Percentiles rank a stretch among this genome's conserved stretches.
phyloP scores from a whole-genome alignment of 2,797 vertebrate species.

The Lacerta agilis region DNA sequence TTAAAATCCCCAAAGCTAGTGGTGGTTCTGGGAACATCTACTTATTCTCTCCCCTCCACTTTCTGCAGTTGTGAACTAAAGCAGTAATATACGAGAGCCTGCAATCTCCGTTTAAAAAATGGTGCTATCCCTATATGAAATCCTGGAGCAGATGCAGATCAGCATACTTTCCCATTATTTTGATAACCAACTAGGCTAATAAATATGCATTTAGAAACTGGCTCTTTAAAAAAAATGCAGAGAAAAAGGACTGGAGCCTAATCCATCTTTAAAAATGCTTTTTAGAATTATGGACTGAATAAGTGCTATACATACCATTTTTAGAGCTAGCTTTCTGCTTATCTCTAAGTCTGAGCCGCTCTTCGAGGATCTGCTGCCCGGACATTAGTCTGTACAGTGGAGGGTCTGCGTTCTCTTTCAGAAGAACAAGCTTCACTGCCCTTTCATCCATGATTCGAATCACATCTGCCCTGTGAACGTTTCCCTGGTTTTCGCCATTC shows the following conservation, averaged over 20 bases:
- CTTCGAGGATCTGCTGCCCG: slow-evolving; percentile 88
- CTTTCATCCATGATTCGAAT: slow-evolving; percentile 85
- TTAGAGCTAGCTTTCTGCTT: slow-evolving; percentile 78
- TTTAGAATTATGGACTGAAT: background rate
- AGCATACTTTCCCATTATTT: background rate
- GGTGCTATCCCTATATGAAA: background rate
- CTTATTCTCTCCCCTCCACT: background rate
- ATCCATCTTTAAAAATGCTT: background rate
- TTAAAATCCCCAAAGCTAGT: background rate
- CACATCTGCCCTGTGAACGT: slow-evolving; percentile 84
- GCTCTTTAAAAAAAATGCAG: background rate
- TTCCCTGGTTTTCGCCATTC: slow-evolving; percentile 84
- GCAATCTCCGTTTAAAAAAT: background rate
- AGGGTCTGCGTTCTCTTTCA: slow-evolving; percentile 78
- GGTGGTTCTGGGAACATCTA: background rate
- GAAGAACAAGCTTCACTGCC: slow-evolving; percentile 84
- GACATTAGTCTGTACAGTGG: slow-evolving; percentile 90
- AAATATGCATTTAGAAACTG: background rate
- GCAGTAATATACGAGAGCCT: background rate
- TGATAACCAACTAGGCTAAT: no score
- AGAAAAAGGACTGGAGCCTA: background rate
- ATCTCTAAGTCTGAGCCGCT: slow-evolving; percentile 84
- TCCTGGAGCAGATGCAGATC: background rate
- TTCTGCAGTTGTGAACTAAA: background rate
- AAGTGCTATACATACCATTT: slow-evolving; percentile 73